phyloP scores from a whole-genome alignment of 2,113 vertebrate genomes.

The Limnothrissa miodon region DNA sequence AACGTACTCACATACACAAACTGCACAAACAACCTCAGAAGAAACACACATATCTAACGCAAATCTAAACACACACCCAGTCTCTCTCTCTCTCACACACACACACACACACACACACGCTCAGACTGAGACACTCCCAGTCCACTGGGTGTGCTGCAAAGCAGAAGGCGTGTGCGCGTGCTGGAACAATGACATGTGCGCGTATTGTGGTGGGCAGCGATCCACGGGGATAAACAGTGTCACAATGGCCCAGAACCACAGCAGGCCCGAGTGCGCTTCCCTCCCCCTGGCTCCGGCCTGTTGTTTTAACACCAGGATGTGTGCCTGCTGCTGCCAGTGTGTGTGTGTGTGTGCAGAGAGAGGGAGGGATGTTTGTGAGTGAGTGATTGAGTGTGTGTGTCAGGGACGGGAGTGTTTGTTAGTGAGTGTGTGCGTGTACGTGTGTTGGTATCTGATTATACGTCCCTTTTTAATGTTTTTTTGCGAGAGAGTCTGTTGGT shows the following conservation, averaged over 20 bases:
- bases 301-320: conserved; percentile 28
- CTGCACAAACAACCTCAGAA: not conserved
- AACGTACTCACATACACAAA: not conserved
- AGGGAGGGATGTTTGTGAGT: not conserved
- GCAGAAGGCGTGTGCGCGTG: conserved; percentile 23
- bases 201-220: conserved; percentile 47
- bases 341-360: conserved; percentile 31
- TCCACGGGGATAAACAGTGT: conserved; percentile 44
- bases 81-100: conserved; percentile 16
- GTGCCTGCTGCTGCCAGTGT: conserved; percentile 29
- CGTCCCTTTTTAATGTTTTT: too few relatives aligned
- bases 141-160: not conserved
- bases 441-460: too few relatives aligned
- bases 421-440: not conserved
- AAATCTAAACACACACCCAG: conserved; percentile 1
- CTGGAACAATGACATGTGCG: conserved; percentile 45
- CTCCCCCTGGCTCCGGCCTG: conserved; percentile 21
- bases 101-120: not conserved
- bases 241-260: conserved; percentile 30
- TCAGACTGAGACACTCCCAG: not conserved
- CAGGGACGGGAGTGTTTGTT: not conserved
- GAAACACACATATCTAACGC: not conserved
- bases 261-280: conserved; percentile 22
- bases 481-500: not conserved
- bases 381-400: not conserved